These are phyloP conservation scores for Poecile atricapillus DNA, from an alignment of 2,113 vertebrate species.

Conservation along the genomic window DNA sequence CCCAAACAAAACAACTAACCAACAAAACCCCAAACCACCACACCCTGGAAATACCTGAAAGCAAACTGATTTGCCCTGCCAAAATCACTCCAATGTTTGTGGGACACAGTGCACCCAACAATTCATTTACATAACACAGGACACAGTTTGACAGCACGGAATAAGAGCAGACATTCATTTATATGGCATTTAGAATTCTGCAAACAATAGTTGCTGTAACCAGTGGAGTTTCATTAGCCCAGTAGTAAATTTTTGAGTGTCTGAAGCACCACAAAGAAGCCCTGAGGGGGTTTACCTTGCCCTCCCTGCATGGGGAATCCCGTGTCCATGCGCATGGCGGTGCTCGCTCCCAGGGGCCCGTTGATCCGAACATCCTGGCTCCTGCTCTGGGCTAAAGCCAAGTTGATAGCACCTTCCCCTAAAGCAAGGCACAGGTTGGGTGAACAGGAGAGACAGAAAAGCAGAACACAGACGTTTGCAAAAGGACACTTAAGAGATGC, in stretches of 20 bases:
- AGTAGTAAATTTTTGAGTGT: neutral
- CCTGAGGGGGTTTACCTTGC: constrained; percentile 75
- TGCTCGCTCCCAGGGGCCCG: constrained; percentile 85
- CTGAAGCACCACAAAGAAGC: neutral
- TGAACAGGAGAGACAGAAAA: neutral
- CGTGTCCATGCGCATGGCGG: constrained; percentile 85
- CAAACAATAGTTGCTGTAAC: neutral
- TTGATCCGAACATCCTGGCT: constrained; percentile 93
- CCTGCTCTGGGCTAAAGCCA: constrained; percentile 87
- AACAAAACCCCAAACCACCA: neutral
- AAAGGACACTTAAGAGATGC: neutral
- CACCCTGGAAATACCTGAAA: neutral
- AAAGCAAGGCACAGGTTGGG: neutral
- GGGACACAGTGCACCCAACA: neutral
- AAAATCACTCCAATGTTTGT: neutral
- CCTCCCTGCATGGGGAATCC: constrained; percentile 85
- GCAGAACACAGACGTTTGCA: neutral
- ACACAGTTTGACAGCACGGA: neutral
- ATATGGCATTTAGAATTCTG: neutral
- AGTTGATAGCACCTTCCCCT: constrained; percentile 97
- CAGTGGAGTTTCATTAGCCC: neutral
- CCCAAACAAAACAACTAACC: neutral
- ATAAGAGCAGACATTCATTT: neutral
- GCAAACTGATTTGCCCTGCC: neutral
- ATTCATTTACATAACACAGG: neutral